A percentile compares a stretch with the other conserved stretches of the same genome.
These are phyloP conservation scores for Erythrolamprus reginae DNA, from an alignment of 2,113 vertebrate genomes.

Conservation along the genomic window DNA sequence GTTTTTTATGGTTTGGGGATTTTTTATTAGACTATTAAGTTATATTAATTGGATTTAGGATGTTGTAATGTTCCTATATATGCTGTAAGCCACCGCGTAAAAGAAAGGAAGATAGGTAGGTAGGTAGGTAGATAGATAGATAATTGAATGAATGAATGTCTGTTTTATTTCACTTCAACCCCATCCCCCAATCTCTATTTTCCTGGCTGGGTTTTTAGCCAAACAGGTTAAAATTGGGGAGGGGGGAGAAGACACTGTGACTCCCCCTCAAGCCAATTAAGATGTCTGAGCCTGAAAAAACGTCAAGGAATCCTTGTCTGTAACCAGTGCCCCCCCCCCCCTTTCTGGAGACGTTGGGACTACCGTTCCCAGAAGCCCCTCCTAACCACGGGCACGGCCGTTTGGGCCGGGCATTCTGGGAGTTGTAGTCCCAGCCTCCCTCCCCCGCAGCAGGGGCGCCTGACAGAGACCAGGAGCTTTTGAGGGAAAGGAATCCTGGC, in stretches of 20 bases:
- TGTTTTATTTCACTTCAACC: neutral
- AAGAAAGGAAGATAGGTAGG: no score
- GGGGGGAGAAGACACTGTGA: neutral
- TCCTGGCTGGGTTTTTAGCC: neutral
- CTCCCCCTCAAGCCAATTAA: neutral
- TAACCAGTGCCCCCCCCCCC: neutral
- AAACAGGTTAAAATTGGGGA: neutral
- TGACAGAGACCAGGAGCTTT: neutral
- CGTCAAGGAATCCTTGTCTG: neutral
- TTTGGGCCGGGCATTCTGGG: neutral
- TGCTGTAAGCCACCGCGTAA: no score
- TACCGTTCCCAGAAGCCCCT: neutral
- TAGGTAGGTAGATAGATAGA: no score
- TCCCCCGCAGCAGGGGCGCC: no score
- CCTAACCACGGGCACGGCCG: neutral
- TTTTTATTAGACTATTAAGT: no score
- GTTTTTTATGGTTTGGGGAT: no score
- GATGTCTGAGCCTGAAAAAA: neutral
- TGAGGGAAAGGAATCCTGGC: neutral
- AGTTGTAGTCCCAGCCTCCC: neutral
- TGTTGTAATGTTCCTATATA: no score
- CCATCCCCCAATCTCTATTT: neutral
- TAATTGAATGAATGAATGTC: no score
- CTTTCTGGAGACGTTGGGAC: neutral
- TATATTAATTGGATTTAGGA: no score